Percentiles rank a stretch among this genome's conserved stretches.
Evolutionary conservation across 2,888 invertebrate genomes (phyloP).

Genomic region (Nomada ferruginata): DNA sequence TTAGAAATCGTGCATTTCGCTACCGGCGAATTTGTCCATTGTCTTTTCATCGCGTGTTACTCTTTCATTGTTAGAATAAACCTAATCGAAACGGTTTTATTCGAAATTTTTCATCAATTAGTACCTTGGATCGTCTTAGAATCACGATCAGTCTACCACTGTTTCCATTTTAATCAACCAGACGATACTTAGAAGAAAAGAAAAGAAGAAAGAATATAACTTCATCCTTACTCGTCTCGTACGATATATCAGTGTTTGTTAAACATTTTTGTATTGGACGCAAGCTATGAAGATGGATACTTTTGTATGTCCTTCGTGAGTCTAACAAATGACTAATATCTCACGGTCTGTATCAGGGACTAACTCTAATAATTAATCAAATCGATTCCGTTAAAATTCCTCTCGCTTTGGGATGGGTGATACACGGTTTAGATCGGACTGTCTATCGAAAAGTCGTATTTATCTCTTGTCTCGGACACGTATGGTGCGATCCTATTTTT

Average conservation of each 20-base stretch:
- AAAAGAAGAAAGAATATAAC: not conserved
- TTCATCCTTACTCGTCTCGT: not conserved
- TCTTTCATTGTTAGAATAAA: conserved; percentile 17
- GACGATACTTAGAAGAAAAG: conserved; percentile 17
- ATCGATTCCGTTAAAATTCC: conserved; percentile 36
- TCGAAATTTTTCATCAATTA: conserved; percentile 22
- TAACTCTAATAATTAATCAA: conserved; percentile 59
- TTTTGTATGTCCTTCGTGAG: conserved; percentile 60
- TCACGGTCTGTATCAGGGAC: conserved; percentile 54
- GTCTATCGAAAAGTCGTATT: conserved; percentile 13
- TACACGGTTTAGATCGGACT: conserved; percentile 22
- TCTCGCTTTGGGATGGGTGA: conserved; percentile 58
- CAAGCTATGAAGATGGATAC: conserved; percentile 66
- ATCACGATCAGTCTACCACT: conserved; percentile 8
- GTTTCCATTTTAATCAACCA: conserved; percentile 7
- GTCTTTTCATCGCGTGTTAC: conserved; percentile 10
- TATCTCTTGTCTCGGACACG: conserved; percentile 38
- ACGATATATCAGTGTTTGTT: conserved; percentile 26
- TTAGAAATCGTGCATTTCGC: conserved; percentile 40
- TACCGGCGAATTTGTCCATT: conserved; percentile 27
- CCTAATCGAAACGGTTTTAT: not conserved
- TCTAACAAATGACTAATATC: conserved; percentile 70
- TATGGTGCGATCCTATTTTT: conserved; percentile 41
- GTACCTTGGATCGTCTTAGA: conserved; percentile 45
- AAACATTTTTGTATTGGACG: conserved; percentile 48